phyloP scores from a whole-genome alignment of 2,113 vertebrate species.

The Struthidea cinerea region DNA sequence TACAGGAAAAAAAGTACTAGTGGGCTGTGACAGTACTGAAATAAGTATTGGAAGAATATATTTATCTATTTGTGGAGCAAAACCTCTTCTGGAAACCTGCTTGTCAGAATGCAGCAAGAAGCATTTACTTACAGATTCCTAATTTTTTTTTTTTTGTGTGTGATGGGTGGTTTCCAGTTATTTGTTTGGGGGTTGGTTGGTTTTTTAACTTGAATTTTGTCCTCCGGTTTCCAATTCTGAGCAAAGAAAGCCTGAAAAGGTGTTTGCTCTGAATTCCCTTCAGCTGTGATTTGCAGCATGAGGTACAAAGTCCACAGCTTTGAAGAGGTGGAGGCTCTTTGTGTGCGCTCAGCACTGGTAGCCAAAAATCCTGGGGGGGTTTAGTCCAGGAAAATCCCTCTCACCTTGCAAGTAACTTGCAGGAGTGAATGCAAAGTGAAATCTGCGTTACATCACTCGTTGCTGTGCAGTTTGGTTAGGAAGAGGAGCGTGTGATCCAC shows the following conservation, averaged over 20 bases:
- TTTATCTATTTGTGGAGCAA: not conserved
- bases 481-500: not conserved
- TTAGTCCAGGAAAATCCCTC: slow-evolving; percentile 17
- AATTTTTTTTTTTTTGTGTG: not conserved
- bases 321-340: not conserved
- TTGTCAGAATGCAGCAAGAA: not conserved
- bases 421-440: not conserved
- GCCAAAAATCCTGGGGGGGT: not conserved
- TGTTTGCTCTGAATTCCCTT: not conserved
- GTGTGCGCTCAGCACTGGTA: not conserved
- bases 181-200: not conserved
- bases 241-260: not conserved
- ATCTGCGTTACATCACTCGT: not conserved
- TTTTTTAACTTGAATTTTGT: not conserved
- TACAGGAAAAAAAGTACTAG: not conserved
- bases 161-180: not conserved
- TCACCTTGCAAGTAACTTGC: not conserved
- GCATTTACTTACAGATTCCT: accelerated
- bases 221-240: not conserved
- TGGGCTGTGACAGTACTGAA: not conserved
- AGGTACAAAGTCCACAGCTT: not conserved
- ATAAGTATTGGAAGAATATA: not conserved
- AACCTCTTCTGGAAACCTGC: not conserved
- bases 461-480: not conserved
- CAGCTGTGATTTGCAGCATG: not conserved